A percentile compares a stretch with the other conserved stretches of the same genome.
Conservation (phyloP, 2,797 vertebrate genomes). For the Sternotherus odoratus region DNA sequence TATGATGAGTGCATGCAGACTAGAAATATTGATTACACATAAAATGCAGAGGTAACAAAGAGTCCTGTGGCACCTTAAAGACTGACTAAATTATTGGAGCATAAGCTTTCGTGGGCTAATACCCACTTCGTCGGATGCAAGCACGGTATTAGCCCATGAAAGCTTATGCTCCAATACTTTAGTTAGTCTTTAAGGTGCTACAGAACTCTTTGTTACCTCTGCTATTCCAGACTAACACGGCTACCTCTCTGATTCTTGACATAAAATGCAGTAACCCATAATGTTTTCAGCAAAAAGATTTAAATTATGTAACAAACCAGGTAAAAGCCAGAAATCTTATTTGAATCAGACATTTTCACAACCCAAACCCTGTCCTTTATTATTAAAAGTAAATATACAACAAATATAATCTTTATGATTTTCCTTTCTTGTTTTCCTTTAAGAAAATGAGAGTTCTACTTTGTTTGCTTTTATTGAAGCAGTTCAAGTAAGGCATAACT, state of each 20-base stretch:
- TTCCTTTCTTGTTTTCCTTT: neutral
- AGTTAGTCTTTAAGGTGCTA: no score
- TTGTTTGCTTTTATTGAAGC: neutral
- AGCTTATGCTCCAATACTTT: no score
- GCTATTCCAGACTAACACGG: no score
- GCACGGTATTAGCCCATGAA: no score
- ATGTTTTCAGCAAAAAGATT: neutral
- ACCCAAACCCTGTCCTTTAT: neutral
- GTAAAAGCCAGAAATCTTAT: neutral
- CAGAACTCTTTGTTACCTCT: no score
- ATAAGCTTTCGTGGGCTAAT: no score
- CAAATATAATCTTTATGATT: neutral
- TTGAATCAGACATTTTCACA: neutral
- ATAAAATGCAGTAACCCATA: neutral
- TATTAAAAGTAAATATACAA: neutral
- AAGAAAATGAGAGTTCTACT: neutral
- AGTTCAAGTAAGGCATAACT: neutral
- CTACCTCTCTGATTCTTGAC: no score
- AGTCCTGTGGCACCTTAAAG: no score
- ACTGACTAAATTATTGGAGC: no score
- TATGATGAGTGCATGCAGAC: neutral
- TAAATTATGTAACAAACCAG: neutral
- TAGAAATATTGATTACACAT: neutral
- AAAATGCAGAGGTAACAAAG: no score
- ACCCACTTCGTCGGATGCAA: no score